These are phyloP conservation scores for Lasioglossum villosulum DNA, from an alignment of 2,888 invertebrate species.

Conservation along the genomic window DNA sequence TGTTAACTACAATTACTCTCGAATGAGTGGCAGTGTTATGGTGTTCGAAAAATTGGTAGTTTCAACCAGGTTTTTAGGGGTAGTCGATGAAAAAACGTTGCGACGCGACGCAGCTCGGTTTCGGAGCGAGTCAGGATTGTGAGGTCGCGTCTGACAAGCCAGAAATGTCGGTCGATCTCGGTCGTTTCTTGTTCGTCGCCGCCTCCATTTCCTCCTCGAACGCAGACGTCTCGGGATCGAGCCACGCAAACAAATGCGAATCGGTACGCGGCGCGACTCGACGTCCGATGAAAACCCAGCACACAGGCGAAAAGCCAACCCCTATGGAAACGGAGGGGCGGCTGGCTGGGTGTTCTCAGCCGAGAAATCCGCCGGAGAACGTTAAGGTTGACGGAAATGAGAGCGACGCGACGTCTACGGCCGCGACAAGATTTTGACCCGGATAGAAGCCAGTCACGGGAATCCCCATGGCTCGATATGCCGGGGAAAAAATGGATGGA, in stretches of 20 bases:
- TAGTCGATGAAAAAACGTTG: background rate
- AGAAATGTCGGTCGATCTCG: slow-evolving; percentile 52
- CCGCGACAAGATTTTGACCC: slow-evolving; percentile 56
- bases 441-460: slow-evolving; percentile 16
- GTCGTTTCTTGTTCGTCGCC: slow-evolving; percentile 27
- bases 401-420: slow-evolving; percentile 50
- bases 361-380: slow-evolving; percentile 53
- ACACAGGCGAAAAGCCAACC: background rate
- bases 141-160: slow-evolving; percentile 21
- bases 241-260: slow-evolving; percentile 20
- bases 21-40: background rate
- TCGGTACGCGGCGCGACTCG: slow-evolving; percentile 3
- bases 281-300: slow-evolving; percentile 8
- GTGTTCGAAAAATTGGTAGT: background rate
- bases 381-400: slow-evolving; percentile 62
- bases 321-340: background rate
- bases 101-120: background rate
- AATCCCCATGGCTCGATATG: slow-evolving; percentile 11
- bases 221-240: slow-evolving; percentile 34
- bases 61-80: background rate
- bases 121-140: background rate
- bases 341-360: slow-evolving; percentile 29
- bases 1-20: background rate
- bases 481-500: slow-evolving; percentile 13
- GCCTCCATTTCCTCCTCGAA: slow-evolving; percentile 35